Evolutionary conservation across 1,140 invertebrate genomes (phyloP).

Genomic region (Armadillidium nasatum): DNA sequence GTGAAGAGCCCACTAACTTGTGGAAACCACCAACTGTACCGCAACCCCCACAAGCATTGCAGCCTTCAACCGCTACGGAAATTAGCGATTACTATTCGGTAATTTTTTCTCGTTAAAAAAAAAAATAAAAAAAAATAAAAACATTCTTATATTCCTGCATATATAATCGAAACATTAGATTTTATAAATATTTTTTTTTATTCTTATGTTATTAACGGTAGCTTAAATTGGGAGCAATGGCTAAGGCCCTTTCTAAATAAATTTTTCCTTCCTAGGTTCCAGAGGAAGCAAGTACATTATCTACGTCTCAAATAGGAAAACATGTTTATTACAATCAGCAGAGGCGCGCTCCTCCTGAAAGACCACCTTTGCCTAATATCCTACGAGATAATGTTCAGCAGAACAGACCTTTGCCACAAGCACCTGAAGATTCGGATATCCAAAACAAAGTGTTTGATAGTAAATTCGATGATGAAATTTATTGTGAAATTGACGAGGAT

Average conservation of each 20-base stretch:
- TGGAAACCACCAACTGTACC: not conserved
- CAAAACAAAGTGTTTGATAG: not conserved
- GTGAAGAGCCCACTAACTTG: not conserved
- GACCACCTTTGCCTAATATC: not conserved
- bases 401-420: not conserved
- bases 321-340: not conserved
- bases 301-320: not conserved
- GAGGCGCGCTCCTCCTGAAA: not conserved
- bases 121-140: too few species aligned
- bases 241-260: too few species aligned
- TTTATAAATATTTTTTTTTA: too few species aligned
- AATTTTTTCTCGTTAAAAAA: too few species aligned
- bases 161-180: too few species aligned
- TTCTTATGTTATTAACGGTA: too few species aligned
- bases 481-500: not conserved
- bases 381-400: not conserved
- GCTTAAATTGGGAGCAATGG: too few species aligned
- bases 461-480: not conserved
- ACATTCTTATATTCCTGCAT: too few species aligned
- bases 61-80: not conserved
- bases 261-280: not conserved
- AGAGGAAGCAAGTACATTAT: not conserved
- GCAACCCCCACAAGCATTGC: not conserved
- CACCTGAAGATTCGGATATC: not conserved
- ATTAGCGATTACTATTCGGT: not conserved